These are phyloP conservation scores for Anser cygnoides DNA, from an alignment of 2,113 vertebrate species.

Conservation along the genomic window DNA sequence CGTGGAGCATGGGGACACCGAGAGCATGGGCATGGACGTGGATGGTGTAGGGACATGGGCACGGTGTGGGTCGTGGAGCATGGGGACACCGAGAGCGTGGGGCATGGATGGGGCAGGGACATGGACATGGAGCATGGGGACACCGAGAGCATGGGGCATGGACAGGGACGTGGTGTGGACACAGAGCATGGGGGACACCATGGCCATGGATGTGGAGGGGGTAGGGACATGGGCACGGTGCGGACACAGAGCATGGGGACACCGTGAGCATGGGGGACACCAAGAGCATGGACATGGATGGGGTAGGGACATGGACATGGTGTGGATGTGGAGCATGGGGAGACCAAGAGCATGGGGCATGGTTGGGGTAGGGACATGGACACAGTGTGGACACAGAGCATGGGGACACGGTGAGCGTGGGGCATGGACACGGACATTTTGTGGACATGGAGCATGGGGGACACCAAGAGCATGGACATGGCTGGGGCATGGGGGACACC, in stretches of 20 bases:
- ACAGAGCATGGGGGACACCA: neutral
- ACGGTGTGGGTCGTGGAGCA: too few relatives aligned
- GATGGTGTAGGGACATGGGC: neutral
- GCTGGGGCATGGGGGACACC: too few relatives aligned
- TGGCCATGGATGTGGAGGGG: neutral
- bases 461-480: too few relatives aligned
- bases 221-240: fast-evolving
- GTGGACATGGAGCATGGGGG: too few relatives aligned
- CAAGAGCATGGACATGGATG: neutral
- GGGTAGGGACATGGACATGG: neutral
- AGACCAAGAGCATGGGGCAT: neutral
- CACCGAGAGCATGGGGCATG: too few relatives aligned
- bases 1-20: neutral
- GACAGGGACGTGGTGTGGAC: neutral
- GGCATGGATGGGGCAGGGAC: neutral
- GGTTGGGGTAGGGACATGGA: too few relatives aligned
- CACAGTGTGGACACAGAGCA: neutral
- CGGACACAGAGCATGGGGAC: too few relatives aligned
- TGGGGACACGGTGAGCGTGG: neutral
- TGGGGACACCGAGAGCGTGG: neutral
- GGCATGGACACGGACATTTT: too few relatives aligned
- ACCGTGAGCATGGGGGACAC: neutral
- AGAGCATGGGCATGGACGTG: neutral
- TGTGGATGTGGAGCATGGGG: neutral
- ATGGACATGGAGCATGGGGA: neutral